Percentiles rank a stretch among this genome's conserved stretches.
These are phyloP conservation scores for Cosmopolites sordidus DNA, from an alignment of 2,888 invertebrate species.

Conservation along the genomic window DNA sequence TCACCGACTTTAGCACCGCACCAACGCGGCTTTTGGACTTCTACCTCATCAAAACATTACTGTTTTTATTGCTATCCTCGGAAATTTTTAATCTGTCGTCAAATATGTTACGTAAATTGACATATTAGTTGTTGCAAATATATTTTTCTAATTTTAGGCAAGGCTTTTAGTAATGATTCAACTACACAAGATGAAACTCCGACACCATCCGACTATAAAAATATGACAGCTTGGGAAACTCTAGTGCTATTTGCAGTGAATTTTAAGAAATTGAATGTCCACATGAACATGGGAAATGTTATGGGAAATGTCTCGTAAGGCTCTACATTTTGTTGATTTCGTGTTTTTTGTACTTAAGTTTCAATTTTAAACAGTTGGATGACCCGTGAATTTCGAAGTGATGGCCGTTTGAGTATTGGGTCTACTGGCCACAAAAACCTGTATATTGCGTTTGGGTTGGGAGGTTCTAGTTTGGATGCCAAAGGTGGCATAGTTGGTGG, in stretches of 20 bases:
- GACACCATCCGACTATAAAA: conserved; percentile 58
- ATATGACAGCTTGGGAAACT: conserved; percentile 88
- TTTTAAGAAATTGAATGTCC: conserved; percentile 92
- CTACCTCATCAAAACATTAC: too few relatives aligned
- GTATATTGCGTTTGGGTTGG: conserved; percentile 82
- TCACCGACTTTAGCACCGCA: too few relatives aligned
- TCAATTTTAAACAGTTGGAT: conserved; percentile 64
- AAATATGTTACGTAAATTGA: too few relatives aligned
- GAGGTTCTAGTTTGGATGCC: conserved; percentile 88
- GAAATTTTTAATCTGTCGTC: too few relatives aligned
- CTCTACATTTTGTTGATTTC: background rate
- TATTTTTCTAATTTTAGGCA: conserved; percentile 51
- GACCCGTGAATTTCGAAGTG: conserved; percentile 86
- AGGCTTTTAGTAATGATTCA: conserved; percentile 54
- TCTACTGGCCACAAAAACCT: conserved; percentile 93
- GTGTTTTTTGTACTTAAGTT: conserved; percentile 2
- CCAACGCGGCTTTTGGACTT: too few relatives aligned
- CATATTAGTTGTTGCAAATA: too few relatives aligned
- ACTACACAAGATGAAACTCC: conserved; percentile 47
- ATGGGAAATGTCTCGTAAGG: conserved; percentile 89
- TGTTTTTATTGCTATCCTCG: too few relatives aligned
- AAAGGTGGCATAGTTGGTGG: conserved; percentile 98
- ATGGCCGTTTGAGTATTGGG: conserved; percentile 88
- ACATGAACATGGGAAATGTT: conserved; percentile 99
- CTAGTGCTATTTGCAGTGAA: conserved; percentile 93